Percentiles rank a stretch among this genome's conserved stretches.
phyloP scores from a whole-genome alignment of 2,113 vertebrate genomes.

The Uria lomvia region DNA sequence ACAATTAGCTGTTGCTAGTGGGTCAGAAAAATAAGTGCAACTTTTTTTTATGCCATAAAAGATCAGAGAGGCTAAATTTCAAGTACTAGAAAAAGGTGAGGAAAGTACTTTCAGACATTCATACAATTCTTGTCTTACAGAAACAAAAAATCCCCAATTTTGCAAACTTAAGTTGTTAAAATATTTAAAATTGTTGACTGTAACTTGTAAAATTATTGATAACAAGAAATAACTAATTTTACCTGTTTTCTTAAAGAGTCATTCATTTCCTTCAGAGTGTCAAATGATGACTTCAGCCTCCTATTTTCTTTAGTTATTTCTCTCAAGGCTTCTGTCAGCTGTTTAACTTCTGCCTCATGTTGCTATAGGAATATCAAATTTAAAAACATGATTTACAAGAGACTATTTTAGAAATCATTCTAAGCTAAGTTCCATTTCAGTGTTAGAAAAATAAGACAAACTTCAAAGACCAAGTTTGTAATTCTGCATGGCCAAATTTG shows the following conservation, averaged over 20 bases:
- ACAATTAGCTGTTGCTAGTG: background rate
- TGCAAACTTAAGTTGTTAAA: background rate
- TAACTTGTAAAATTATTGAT: background rate
- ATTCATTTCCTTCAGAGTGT: slow-evolving; percentile 84
- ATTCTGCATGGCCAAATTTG: background rate
- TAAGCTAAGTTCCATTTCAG: background rate
- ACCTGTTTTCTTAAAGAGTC: slow-evolving; percentile 87
- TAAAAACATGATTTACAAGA: background rate
- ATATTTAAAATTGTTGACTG: background rate
- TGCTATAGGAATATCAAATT: slow-evolving; percentile 70
- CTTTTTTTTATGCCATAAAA: background rate
- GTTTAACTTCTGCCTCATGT: slow-evolving; percentile 75
- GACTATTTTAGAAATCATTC: background rate
- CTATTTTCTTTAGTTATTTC: slow-evolving; percentile 85
- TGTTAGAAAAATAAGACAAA: background rate
- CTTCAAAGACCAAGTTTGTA: background rate
- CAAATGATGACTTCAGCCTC: slow-evolving; percentile 85
- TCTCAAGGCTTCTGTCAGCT: slow-evolving; percentile 78
- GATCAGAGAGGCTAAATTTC: background rate
- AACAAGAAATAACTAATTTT: background rate
- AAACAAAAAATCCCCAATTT: background rate
- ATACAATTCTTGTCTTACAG: background rate
- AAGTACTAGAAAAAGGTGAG: background rate
- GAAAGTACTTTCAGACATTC: background rate
- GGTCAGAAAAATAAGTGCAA: background rate